Evolutionary conservation across 92 coral and sea anemone genomes (phyloP), one percentile per base, ranked within the genome.

Genomic region (Paragorgia papillata): DNA sequence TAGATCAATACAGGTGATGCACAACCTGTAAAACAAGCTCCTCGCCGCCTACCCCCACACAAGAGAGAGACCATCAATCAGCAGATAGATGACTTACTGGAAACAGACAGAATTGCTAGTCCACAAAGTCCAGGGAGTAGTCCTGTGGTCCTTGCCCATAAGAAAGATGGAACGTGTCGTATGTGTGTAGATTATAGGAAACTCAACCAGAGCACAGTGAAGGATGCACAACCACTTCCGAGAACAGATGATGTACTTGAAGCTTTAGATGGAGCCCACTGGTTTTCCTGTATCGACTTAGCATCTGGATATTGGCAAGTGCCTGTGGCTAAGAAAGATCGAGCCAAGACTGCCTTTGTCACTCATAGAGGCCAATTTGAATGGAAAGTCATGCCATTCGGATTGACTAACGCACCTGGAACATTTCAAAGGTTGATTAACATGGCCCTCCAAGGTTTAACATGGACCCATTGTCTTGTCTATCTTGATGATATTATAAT

Each of bases 401-500:
- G 69, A 19, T 56, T 75, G 24, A 75, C 80, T 1, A 70, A 87
- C 63, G 88, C 69, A 49, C 76, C 82, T 39, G 61, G 76, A 39
- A 53, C 75, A 53, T 76, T 80, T 33, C 79, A 81, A 53, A 56
- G 85, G 44, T 57, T 71, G 33, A 80, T 80, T 80, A 83, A 82
- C 53, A 67, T 80, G 50, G 62, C 53, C 31, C 34, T 80, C 43
- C 53, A 69, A 19, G 79, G 73, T 28, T 80, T 75, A 37, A 81
- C 85, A 10, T 81, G 64, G 85, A 71, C 74, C 7, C 75, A 82
- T 54, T 66, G 86, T 49, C 69, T 86, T 21, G 90, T 81, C 39
- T 76, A 86, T 50, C 76, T 86, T 43, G 90, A 86, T 80, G 85
- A 80, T 37, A 76, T 74, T 12, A 85, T 81, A 15, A 37, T 81